Conservation (phyloP, 1,140 invertebrate species). For the Drosophila lowei region DNA sequence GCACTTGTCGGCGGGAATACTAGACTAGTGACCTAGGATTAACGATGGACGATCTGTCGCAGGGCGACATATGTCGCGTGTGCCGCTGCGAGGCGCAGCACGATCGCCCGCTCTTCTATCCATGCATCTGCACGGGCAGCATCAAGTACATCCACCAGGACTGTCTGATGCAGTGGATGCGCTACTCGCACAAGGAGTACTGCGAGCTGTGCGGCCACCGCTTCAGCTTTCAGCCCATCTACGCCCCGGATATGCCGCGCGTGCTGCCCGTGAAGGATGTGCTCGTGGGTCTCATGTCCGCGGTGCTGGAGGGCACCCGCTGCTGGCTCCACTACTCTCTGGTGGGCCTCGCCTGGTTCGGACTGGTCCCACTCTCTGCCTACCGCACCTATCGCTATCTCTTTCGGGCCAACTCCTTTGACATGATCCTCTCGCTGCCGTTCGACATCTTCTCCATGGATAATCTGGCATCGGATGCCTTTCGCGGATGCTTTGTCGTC, state of each 20-base stretch:
- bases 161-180: conserved; percentile 94
- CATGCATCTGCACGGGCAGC: conserved; percentile 99
- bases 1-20: conserved; percentile 5
- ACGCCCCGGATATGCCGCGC: conserved; percentile 99
- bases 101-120: conserved; percentile 95
- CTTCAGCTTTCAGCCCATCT: conserved; percentile 99
- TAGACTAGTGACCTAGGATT: conserved; percentile 21
- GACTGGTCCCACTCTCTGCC: conserved; percentile 98
- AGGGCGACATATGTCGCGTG: conserved; percentile 92
- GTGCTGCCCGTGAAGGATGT: conserved; percentile 92
- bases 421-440: conserved; percentile 92
- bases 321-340: conserved; percentile 98
- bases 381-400: conserved; percentile 96
- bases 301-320: conserved; percentile 94
- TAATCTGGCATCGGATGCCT: conserved; percentile 95
- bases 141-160: conserved; percentile 99
- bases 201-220: conserved; percentile 99
- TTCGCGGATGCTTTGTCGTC: conserved; percentile 98
- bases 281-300: conserved; percentile 93
- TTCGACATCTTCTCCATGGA: conserved; percentile 97
- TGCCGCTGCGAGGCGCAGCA: conserved; percentile 95
- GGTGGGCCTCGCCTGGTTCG: conserved; percentile 97
- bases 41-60: conserved; percentile 76
- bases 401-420: conserved; percentile 95
- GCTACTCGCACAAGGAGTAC: conserved; percentile 98